These are phyloP conservation scores for Cryptoleucopteryx plumbea DNA, from an alignment of 2,113 vertebrate genomes.

Conservation along the genomic window DNA sequence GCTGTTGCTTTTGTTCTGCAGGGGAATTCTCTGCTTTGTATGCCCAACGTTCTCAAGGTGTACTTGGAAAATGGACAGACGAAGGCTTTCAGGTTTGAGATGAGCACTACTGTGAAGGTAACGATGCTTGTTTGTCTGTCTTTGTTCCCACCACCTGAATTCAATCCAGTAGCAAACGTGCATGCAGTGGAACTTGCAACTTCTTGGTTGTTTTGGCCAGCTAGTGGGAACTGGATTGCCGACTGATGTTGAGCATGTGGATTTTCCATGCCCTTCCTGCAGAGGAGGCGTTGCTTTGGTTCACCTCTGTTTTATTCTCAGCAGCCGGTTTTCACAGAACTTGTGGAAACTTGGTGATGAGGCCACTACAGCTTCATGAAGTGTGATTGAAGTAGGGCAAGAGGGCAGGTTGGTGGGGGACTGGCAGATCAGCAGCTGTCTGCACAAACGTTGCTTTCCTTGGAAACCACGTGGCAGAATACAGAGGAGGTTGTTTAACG, in stretches of 20 bases:
- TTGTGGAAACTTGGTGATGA: neutral
- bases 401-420: neutral
- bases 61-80: slow-evolving; percentile 98
- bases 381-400: neutral
- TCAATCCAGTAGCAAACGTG: neutral
- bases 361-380: neutral
- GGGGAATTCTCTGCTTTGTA: slow-evolving; percentile 96
- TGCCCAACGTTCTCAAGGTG: slow-evolving; percentile 95
- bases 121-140: neutral
- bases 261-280: neutral
- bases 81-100: slow-evolving; percentile 95
- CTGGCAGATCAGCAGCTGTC: neutral
- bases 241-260: neutral
- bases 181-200: neutral
- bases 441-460: neutral
- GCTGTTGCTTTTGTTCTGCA: slow-evolving; percentile 65
- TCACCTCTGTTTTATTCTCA: neutral
- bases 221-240: neutral
- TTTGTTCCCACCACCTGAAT: neutral
- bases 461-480: neutral
- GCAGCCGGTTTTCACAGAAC: neutral
- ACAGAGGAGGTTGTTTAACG: neutral
- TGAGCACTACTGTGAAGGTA: slow-evolving; percentile 94
- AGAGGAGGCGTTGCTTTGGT: neutral
- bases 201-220: neutral